Evolutionary conservation across 2,113 vertebrate genomes (phyloP), one percentile per base, ranked within the genome.

Genomic region (Chloebia gouldiae): DNA sequence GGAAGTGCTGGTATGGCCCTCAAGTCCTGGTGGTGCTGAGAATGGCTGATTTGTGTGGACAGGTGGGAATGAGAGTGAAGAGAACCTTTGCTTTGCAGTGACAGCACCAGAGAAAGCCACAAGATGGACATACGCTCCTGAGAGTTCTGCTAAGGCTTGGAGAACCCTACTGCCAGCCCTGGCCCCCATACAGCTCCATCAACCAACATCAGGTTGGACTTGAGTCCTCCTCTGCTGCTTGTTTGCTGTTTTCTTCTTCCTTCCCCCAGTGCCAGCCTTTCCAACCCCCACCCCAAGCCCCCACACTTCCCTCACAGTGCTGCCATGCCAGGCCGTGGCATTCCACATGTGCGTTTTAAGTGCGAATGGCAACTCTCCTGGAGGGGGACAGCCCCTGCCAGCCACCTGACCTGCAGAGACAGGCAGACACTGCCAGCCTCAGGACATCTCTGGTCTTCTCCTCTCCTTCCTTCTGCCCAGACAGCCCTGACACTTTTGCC

Each of bases 291-390:
- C 35, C 33, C n/a, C 75, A 70, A 69, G 17, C 31, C 33, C 49
- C 16, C 0, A 0, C 53, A 19, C 51, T 25, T 63, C 15, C 47
- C 7, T 82, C 0, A 0, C 54, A 37, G 24, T 4, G 1, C 59
- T 77, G 12, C 66, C 15, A 3, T 81, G 35, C 53, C 14, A 1
- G 59, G 20, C 85, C 33, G 5, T n/a, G 70, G 44, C 27, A 8
- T 59, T 69, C 39, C 59, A 37, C 44, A 37, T 0, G 0, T 65
- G 28, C 2, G 10, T 42, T 70, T 64, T 8, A 65, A 56, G 27
- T 54, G 56, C 8, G 31, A 49, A 64, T 12, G 10, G 53, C 63
- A 66, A 1, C 76, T 63, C 59, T 90, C 50, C 54, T 70, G 69
- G 63, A 59, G 31, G 65, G 65, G 76, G 35, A 40, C 69, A 84